Conservation (phyloP, 1,140 invertebrate genomes). For the Scaptomyza montana region DNA sequence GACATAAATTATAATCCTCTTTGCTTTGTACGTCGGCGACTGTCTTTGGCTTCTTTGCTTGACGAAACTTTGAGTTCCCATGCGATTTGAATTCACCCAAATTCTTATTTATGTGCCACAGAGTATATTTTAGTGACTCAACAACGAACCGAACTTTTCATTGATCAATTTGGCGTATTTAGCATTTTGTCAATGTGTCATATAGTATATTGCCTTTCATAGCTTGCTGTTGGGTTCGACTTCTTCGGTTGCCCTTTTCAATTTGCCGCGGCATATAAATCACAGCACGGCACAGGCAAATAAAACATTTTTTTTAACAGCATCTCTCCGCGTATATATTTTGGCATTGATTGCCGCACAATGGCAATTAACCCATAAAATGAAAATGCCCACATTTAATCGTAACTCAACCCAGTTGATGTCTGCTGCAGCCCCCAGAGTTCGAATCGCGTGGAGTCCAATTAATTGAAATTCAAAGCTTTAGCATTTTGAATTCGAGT, state of each 20-base stretch:
- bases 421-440: not conserved
- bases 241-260: slow-evolving; percentile 32
- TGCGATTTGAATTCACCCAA: not conserved
- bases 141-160: slow-evolving; percentile 17
- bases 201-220: slow-evolving; percentile 4
- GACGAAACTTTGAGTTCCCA: not conserved
- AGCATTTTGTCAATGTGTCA: slow-evolving; percentile 71
- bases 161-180: slow-evolving; percentile 61
- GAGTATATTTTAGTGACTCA: slow-evolving; percentile 21
- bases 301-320: slow-evolving; percentile 47
- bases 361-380: slow-evolving; percentile 80
- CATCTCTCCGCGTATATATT: slow-evolving; percentile 19
- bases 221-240: slow-evolving; percentile 4
- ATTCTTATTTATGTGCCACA: not conserved
- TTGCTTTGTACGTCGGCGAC: not conserved
- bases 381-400: slow-evolving; percentile 77
- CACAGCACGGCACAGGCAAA: slow-evolving; percentile 53
- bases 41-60: not conserved
- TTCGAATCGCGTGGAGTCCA: slow-evolving; percentile 42
- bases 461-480: slow-evolving; percentile 81
- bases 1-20: too few species aligned
- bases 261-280: slow-evolving; percentile 61
- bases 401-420: slow-evolving; percentile 14
- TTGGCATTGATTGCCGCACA: slow-evolving; percentile 74
- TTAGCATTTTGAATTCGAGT: slow-evolving; percentile 55